phyloP scores from a whole-genome alignment of 2,113 vertebrate species.

The Actinemys pallida region DNA sequence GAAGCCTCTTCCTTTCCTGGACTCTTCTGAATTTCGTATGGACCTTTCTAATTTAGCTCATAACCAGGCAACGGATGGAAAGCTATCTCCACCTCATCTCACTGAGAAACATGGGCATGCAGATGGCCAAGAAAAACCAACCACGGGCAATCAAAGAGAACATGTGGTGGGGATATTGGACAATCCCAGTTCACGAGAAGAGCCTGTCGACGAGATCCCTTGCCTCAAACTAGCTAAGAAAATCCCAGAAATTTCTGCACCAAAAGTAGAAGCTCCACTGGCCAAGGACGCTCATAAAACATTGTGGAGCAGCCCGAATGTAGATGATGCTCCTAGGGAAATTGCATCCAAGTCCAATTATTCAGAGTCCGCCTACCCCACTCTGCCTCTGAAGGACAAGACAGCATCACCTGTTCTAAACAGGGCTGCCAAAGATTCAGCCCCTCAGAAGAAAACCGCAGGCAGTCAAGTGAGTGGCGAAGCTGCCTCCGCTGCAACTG shows the following conservation, averaged over 20 bases:
- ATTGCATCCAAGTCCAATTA: background rate
- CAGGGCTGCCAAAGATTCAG: slow-evolving; percentile 1
- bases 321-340: slow-evolving; percentile 28
- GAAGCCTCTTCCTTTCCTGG: slow-evolving; percentile 33
- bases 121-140: background rate
- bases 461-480: background rate
- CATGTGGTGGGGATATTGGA: background rate
- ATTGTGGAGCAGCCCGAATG: background rate
- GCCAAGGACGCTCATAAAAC: background rate
- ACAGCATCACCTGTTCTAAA: rapidly evolving
- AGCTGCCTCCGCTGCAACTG: rapidly evolving
- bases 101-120: slow-evolving; percentile 14
- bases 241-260: background rate
- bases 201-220: background rate
- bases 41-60: slow-evolving; percentile 19
- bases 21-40: background rate
- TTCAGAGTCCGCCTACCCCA: background rate
- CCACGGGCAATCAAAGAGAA: background rate
- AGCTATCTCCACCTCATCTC: background rate
- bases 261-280: background rate
- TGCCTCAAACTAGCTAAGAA: slow-evolving; percentile 47
- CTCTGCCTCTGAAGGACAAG: slow-evolving; percentile 63
- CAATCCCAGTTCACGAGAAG: background rate
- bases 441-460: background rate
- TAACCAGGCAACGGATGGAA: slow-evolving; percentile 20